phyloP scores from a whole-genome alignment of 2,888 invertebrate genomes.

The Cartodere bifasciata region DNA sequence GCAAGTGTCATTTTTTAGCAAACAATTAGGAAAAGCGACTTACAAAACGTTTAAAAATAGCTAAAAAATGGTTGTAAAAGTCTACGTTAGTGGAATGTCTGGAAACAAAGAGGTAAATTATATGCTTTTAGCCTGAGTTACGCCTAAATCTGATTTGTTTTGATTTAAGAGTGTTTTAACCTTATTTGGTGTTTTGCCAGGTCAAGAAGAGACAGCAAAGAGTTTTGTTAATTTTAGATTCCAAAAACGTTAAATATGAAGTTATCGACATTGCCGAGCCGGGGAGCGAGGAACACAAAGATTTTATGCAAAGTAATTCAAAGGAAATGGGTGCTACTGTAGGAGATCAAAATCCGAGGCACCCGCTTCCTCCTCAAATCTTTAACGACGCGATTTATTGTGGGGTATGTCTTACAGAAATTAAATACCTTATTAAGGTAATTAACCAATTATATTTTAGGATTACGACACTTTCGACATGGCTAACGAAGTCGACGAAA shows the following conservation, averaged over 20 bases:
- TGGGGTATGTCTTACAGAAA: conserved; percentile 52
- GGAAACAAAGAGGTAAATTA: conserved; percentile 10
- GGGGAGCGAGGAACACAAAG: conserved; percentile 74
- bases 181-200: conserved; percentile 36
- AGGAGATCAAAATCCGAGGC: conserved; percentile 58
- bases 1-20: too few species aligned
- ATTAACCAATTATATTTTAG: conserved; percentile 36
- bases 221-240: conserved; percentile 85
- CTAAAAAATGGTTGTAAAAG: conserved; percentile 70
- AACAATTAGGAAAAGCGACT: too few species aligned
- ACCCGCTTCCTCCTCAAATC: conserved; percentile 85
- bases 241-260: conserved; percentile 80
- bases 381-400: conserved; percentile 88
- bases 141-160: background rate
- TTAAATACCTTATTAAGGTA: background rate
- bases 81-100: conserved; percentile 69
- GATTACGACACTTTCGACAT: conserved; percentile 89
- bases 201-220: conserved; percentile 93
- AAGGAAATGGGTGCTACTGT: conserved; percentile 62
- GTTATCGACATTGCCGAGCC: conserved; percentile 92
- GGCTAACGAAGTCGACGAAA: conserved; percentile 79
- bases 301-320: conserved; percentile 83
- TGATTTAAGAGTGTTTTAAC: background rate
- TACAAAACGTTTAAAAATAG: too few species aligned
- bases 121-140: conserved; percentile 1